phyloP scores from a whole-genome alignment of 2,888 invertebrate genomes.

The Leucoma salicis region DNA sequence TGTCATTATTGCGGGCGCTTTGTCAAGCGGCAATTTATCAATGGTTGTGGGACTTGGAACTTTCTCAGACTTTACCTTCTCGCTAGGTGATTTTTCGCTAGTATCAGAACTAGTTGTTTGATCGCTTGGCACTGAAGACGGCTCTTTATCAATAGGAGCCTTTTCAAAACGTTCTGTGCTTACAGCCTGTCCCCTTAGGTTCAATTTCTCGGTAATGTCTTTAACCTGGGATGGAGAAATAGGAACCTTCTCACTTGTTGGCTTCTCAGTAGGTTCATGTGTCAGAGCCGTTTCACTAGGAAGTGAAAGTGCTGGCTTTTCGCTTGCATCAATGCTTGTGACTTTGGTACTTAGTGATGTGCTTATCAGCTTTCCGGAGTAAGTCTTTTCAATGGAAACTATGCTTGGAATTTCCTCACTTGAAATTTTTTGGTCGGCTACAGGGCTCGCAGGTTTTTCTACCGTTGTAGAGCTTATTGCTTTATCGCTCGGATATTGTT shows the following conservation, averaged over 20 bases:
- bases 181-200: too few relatives aligned
- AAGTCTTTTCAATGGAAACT: conserved; percentile 13
- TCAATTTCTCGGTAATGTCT: too few relatives aligned
- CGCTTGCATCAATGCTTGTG: too few relatives aligned
- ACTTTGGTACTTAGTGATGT: too few relatives aligned
- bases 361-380: not conserved
- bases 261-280: not conserved
- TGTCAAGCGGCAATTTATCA: conserved; percentile 3
- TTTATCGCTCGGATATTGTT: not conserved
- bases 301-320: too few relatives aligned
- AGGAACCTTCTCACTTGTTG: not conserved
- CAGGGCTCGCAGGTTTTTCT: conserved; percentile 4
- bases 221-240: too few relatives aligned
- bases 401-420: conserved; percentile 23
- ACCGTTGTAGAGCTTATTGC: conserved; percentile 2
- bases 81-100: too few relatives aligned
- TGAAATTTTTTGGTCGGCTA: conserved; percentile 31
- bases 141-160: conserved; percentile 1
- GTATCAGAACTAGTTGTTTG: too few relatives aligned
- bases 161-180: too few relatives aligned
- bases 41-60: conserved; percentile 3
- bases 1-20: too few relatives aligned
- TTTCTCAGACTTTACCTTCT: too few relatives aligned
- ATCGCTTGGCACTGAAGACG: not conserved
- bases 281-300: conserved; percentile 3